Base-by-base conservation (phyloP, 2,888 invertebrate genomes). In the Ptychoptera contaminata region DNA sequence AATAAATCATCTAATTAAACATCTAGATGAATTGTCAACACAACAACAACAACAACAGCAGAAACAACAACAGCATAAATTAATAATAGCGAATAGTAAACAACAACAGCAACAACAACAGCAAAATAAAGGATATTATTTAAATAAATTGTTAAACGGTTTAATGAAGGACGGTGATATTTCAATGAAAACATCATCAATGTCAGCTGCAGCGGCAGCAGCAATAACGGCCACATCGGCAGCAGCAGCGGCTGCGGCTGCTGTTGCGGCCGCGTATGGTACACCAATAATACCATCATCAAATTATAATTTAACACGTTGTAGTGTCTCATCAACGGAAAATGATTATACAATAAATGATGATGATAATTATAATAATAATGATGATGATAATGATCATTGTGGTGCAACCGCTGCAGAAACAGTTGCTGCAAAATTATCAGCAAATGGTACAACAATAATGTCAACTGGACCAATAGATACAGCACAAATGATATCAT, bases 11-110 rank as follows among this genome's bases (percentile, higher is more conserved):
- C 49, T 50, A 43, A 49, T 46, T 38, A 49, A 48, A 54, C 46
- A 48, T 51, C 47, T 49, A 52, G 42, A 31, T 53, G 50, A 55
- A 50, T 49, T 50, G 49, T 48, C 49, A 46, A 47, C 45, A 50
- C 48, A 47, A 49, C 36, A 41, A 49, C 42, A 32, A 49, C 44
- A 44, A 45, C 43, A 45, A 46, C 42, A 46, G 42, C 39, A 46
- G 31, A 37, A 50, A 46, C 42, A 47, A 32, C 44, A 46, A 42
- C 16, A 16, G 11, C 9, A 16, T 37, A 16, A 16, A 37, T 15
- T 8, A 37, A 10, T 15, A 37, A 37, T 15, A 9, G 11, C 10
- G 8, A 23, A 29, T 42, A 11, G 35, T 36, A 11, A 36, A 42
- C 16, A 48, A 47, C 40, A 51, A 23, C 42, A 49, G 49, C 31